Evolutionary conservation across 1,140 invertebrate genomes (phyloP).

Genomic region (Drosophila prosaltans): DNA sequence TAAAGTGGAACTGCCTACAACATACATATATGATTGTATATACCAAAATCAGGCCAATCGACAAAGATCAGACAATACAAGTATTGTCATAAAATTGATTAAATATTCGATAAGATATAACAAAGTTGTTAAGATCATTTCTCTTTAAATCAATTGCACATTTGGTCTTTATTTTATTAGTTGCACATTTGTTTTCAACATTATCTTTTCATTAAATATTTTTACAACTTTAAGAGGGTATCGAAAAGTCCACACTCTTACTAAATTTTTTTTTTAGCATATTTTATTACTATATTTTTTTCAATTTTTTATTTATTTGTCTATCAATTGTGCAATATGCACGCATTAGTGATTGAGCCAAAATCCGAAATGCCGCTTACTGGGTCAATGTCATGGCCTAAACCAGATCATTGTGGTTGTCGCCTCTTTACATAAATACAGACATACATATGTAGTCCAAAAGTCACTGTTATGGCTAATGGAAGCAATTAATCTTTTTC

Average conservation of each 20-base stretch:
- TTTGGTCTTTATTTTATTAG: not conserved
- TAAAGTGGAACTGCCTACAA: too few relatives aligned
- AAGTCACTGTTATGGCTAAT: constrained; percentile 7
- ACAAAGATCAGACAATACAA: too few relatives aligned
- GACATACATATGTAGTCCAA: not conserved
- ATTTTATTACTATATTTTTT: constrained; percentile 41
- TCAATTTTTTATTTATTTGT: constrained; percentile 42
- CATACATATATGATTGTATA: too few relatives aligned
- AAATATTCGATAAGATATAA: too few relatives aligned
- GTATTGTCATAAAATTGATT: too few relatives aligned
- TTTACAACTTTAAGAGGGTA: not conserved
- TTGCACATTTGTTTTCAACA: not conserved
- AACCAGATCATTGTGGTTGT: constrained; percentile 38
- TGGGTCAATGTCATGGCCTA: constrained; percentile 74
- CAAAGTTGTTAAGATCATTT: too few relatives aligned
- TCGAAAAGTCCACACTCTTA: not conserved
- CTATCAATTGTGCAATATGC: constrained; percentile 62
- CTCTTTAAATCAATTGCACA: too few relatives aligned
- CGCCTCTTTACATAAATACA: not conserved
- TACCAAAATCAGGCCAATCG: too few relatives aligned
- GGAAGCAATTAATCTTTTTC: constrained; percentile 28
- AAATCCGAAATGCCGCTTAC: constrained; percentile 49
- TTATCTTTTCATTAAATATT: too few relatives aligned
- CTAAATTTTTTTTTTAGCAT: not conserved
- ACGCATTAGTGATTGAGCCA: constrained; percentile 68